Percentiles rank a stretch among this genome's conserved stretches.
phyloP scores from a whole-genome alignment of 1,140 invertebrate species.

The Phenacoccus solenopsis region DNA sequence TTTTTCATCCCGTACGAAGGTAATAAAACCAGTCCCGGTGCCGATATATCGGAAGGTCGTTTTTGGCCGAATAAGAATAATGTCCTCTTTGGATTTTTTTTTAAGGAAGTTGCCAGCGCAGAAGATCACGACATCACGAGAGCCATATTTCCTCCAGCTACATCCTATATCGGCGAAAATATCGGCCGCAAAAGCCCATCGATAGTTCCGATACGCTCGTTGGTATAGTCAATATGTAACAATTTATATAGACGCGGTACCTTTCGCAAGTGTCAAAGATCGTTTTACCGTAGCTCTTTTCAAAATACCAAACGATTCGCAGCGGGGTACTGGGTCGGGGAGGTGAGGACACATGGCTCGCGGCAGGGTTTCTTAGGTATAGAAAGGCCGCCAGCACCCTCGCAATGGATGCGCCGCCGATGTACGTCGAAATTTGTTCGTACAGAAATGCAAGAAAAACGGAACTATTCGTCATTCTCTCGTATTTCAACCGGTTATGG shows the following conservation, averaged over 20 bases:
- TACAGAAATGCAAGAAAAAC: constrained; percentile 1
- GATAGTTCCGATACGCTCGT: too few relatives aligned
- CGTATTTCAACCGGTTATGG: neutral
- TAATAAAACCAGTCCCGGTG: neutral
- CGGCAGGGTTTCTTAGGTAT: neutral
- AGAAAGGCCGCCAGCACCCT: neutral
- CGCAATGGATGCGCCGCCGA: neutral
- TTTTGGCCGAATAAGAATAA: neutral
- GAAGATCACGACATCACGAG: too few relatives aligned
- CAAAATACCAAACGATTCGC: neutral
- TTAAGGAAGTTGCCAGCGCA: too few relatives aligned
- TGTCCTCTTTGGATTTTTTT: too few relatives aligned
- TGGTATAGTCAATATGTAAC: too few relatives aligned
- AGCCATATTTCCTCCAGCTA: too few relatives aligned
- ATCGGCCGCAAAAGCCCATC: too few relatives aligned
- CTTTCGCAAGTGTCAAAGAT: neutral
- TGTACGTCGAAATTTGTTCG: neutral
- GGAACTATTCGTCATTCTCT: constrained; percentile 1
- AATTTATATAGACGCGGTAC: neutral
- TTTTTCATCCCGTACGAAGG: neutral
- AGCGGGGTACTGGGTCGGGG: neutral
- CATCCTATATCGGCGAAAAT: too few relatives aligned
- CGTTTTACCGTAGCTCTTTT: neutral
- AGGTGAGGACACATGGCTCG: neutral
- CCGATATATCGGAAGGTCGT: neutral